Conservation (phyloP, 2,888 invertebrate genomes). For the Sesia apiformis region DNA sequence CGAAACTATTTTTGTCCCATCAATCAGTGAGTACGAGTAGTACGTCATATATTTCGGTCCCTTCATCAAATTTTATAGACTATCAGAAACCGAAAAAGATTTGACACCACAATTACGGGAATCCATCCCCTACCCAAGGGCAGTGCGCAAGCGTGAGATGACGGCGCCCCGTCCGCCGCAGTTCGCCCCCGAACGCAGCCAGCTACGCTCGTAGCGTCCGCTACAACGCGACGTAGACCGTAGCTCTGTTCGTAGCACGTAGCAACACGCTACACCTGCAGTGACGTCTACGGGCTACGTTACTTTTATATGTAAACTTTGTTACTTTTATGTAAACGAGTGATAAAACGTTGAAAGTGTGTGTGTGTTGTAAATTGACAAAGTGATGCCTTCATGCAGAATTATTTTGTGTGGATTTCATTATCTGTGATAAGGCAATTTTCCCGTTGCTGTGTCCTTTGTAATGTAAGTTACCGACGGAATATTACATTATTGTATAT, state of each 20-base stretch:
- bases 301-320: too few species aligned
- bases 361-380: too few species aligned
- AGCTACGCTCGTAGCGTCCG: conserved; percentile 25
- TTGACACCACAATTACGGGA: conserved; percentile 33
- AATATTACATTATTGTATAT: too few species aligned
- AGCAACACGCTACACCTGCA: conserved; percentile 36
- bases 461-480: too few species aligned
- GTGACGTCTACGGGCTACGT: conserved; percentile 23
- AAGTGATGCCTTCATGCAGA: too few species aligned
- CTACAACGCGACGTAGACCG: conserved; percentile 13
- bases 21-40: too few species aligned
- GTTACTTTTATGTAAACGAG: too few species aligned
- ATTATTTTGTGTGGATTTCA: not conserved
- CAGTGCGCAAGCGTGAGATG: conserved; percentile 43
- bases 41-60: not conserved
- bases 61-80: conserved; percentile 14
- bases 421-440: not conserved
- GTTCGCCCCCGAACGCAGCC: conserved; percentile 33
- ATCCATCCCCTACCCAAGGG: conserved; percentile 35
- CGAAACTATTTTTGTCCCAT: too few species aligned
- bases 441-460: too few species aligned
- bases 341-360: too few species aligned
- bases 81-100: conserved; percentile 35
- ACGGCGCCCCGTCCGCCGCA: conserved; percentile 46
- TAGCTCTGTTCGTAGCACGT: conserved; percentile 21